Evolutionary conservation across 2,797 vertebrate genomes (phyloP).

Genomic region (Kryptolebias ocellatus): DNA sequence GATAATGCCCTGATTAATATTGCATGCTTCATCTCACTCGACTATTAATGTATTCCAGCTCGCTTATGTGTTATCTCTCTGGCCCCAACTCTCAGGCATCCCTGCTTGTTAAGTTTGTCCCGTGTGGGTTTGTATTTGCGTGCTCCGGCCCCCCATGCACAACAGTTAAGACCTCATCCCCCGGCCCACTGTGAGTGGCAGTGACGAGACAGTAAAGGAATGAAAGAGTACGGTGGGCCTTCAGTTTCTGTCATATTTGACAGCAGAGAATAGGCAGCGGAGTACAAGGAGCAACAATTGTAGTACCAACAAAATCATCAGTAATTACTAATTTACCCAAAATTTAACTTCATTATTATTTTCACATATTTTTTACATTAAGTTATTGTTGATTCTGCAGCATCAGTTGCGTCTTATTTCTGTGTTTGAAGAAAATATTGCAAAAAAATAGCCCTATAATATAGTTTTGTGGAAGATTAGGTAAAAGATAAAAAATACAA

Average conservation of each 20-base stretch:
- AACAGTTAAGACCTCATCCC: conserved; percentile 57
- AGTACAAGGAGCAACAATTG: conserved; percentile 15
- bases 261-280: conserved; percentile 14
- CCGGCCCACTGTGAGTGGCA: conserved; percentile 57
- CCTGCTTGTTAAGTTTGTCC: conserved; percentile 61
- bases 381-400: not conserved
- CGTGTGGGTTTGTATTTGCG: conserved; percentile 35
- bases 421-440: no score
- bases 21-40: conserved; percentile 69
- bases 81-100: conserved; percentile 54
- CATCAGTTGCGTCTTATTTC: no score
- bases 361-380: not conserved
- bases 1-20: conserved; percentile 77
- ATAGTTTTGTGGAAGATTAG: no score
- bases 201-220: conserved; percentile 45
- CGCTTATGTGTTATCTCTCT: conserved; percentile 56
- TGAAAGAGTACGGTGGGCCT: conserved; percentile 37
- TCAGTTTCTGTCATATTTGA: conserved; percentile 47
- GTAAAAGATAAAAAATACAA: no score
- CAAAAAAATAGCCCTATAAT: no score
- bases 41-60: conserved; percentile 73
- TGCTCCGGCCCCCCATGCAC: conserved; percentile 31
- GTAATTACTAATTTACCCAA: not conserved
- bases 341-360: not conserved
- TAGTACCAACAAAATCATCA: conserved; percentile 2